These are phyloP conservation scores for Takifugu bimaculatus DNA, from an alignment of 2,113 vertebrate species.

Conservation along the genomic window DNA sequence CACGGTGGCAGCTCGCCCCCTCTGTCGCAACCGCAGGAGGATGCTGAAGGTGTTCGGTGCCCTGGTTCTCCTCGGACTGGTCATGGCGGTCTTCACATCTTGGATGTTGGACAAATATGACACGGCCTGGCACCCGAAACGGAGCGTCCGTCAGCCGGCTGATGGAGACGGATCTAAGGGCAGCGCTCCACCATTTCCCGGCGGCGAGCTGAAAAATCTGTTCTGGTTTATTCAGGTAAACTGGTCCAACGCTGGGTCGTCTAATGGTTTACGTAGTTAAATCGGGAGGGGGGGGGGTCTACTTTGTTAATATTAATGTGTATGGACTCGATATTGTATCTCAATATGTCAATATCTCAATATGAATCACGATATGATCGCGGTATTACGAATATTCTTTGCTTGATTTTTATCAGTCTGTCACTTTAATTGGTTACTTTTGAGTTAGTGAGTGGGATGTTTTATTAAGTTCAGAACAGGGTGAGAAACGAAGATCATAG, in stretches of 20 bases:
- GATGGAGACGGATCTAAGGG: slow-evolving; percentile 19
- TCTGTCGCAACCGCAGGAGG: slow-evolving; percentile 58
- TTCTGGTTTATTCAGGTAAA: slow-evolving; percentile 86
- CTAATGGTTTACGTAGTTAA: too few species aligned
- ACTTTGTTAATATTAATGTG: too few species aligned
- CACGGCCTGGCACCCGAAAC: slow-evolving; percentile 66
- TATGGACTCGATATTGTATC: too few species aligned
- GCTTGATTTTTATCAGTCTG: too few species aligned
- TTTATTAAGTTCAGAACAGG: too few species aligned
- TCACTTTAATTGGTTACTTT: too few species aligned
- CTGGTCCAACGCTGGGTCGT: background rate
- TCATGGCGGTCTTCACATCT: slow-evolving; percentile 71
- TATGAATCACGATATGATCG: too few species aligned
- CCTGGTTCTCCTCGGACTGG: slow-evolving; percentile 73
- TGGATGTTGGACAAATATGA: slow-evolving; percentile 78
- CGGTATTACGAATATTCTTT: too few species aligned
- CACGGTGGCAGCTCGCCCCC: slow-evolving; percentile 50
- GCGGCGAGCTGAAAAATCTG: slow-evolving; percentile 68
- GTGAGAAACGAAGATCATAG: too few species aligned
- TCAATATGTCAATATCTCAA: too few species aligned
- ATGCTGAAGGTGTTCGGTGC: slow-evolving; percentile 70
- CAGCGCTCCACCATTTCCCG: slow-evolving; percentile 65
- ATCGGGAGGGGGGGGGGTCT: too few species aligned
- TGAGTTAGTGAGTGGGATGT: too few species aligned
- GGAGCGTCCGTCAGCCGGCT: slow-evolving; percentile 42